These are phyloP conservation scores for Pharmacophagus antenor DNA, from an alignment of 2,888 invertebrate species.

Conservation along the genomic window DNA sequence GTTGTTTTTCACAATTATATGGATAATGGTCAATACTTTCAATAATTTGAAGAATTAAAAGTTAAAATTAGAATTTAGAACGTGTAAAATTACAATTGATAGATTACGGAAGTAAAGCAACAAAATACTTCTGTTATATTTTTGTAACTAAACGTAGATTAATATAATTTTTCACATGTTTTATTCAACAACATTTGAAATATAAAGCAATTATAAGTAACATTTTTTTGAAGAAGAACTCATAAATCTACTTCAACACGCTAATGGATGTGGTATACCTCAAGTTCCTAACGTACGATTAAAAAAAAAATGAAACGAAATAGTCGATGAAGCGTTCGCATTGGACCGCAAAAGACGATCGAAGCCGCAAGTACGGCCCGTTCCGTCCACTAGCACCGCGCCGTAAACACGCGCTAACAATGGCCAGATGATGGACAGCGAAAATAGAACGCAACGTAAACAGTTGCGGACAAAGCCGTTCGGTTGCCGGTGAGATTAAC, in stretches of 20 bases:
- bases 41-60: too few species aligned
- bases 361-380: slow-evolving; percentile 48
- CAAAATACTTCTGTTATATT: too few species aligned
- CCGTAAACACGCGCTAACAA: slow-evolving; percentile 73
- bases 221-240: too few species aligned
- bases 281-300: neutral
- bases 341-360: slow-evolving; percentile 52
- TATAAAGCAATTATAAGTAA: neutral
- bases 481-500: slow-evolving; percentile 52
- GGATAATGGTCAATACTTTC: neutral
- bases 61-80: too few species aligned
- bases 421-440: slow-evolving; percentile 78
- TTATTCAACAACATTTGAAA: neutral
- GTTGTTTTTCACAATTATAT: neutral
- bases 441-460: slow-evolving; percentile 78
- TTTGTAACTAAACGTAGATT: too few species aligned
- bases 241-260: neutral
- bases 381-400: slow-evolving; percentile 51
- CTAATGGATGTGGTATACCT: slow-evolving; percentile 2
- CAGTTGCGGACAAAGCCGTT: slow-evolving; percentile 72
- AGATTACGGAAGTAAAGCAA: too few species aligned
- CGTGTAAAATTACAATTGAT: too few species aligned
- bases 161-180: too few species aligned
- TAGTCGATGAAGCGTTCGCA: slow-evolving; percentile 3
- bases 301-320: neutral